Percentiles rank a stretch among this genome's conserved stretches.
phyloP scores from a whole-genome alignment of 2,797 vertebrate genomes.

The Momotus momota region DNA sequence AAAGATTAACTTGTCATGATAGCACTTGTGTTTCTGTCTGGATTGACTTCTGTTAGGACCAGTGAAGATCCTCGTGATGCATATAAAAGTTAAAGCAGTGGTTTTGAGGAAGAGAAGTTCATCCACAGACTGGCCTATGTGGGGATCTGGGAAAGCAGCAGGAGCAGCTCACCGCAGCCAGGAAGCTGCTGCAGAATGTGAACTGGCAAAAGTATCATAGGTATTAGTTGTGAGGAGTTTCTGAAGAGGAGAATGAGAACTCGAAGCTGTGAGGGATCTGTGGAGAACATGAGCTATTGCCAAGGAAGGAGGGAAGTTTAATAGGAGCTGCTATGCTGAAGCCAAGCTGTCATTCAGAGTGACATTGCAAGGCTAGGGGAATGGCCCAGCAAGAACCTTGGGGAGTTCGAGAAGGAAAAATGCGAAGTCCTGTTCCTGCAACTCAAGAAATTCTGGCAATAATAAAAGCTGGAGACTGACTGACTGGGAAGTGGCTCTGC shows the following conservation, averaged over 20 bases:
- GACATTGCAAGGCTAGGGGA: background rate
- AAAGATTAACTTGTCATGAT: background rate
- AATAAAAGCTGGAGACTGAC: background rate
- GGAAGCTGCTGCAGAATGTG: background rate
- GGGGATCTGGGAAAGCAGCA: background rate
- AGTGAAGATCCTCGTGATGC: background rate
- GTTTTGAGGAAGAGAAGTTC: background rate
- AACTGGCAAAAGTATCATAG: background rate
- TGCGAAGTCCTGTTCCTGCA: background rate
- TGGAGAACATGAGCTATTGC: background rate
- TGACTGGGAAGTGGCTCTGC: background rate
- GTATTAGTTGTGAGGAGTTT: background rate
- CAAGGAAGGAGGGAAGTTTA: background rate
- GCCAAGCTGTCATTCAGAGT: background rate
- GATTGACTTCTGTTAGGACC: background rate
- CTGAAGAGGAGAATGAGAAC: background rate
- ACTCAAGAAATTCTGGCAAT: background rate
- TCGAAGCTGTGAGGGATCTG: background rate
- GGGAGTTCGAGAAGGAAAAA: background rate
- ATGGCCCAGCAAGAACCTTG: background rate
- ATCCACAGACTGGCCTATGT: background rate
- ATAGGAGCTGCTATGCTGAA: background rate
- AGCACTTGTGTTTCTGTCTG: accelerated
- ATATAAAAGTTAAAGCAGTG: background rate
- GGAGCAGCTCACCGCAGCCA: background rate